Conservation (phyloP, 2,797 vertebrate species). For the Mormyrus hasselquistii region DNA sequence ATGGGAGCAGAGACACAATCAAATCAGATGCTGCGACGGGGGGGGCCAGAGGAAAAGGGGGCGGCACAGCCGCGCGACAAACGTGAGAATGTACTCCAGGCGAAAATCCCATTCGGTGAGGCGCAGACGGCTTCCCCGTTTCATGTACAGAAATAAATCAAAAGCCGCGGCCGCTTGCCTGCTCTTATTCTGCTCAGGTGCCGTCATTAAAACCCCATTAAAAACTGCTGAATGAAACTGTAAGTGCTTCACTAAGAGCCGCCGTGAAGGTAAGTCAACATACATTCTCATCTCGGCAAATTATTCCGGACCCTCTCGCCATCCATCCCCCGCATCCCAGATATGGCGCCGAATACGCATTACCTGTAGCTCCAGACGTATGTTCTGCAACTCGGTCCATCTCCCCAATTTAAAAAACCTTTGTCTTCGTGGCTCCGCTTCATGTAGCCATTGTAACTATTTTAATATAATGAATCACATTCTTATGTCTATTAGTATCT, state of each 20-base stretch:
- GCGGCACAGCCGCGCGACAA: background rate
- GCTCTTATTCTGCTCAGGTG: background rate
- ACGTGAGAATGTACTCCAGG: background rate
- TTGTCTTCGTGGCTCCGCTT: background rate
- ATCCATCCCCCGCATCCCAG: background rate
- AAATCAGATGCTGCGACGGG: background rate
- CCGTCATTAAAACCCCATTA: constrained; percentile 15
- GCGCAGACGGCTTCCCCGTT: constrained; percentile 6
- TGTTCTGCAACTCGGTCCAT: background rate
- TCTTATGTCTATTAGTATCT: background rate
- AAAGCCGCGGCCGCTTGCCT: background rate
- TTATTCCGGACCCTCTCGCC: background rate
- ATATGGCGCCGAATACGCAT: background rate
- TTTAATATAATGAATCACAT: constrained; percentile 6
- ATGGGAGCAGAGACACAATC: background rate
- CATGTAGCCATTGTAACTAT: background rate
- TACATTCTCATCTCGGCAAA: constrained; percentile 9
- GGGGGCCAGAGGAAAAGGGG: background rate
- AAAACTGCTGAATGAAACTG: constrained; percentile 7
- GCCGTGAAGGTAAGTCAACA: background rate
- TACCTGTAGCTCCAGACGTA: background rate
- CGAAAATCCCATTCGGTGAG: background rate
- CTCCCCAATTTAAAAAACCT: background rate
- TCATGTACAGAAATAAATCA: constrained; percentile 11
- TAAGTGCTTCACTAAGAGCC: constrained; percentile 10